Evolutionary conservation across 2,797 vertebrate genomes (phyloP).

Genomic region (Squalus acanthias): DNA sequence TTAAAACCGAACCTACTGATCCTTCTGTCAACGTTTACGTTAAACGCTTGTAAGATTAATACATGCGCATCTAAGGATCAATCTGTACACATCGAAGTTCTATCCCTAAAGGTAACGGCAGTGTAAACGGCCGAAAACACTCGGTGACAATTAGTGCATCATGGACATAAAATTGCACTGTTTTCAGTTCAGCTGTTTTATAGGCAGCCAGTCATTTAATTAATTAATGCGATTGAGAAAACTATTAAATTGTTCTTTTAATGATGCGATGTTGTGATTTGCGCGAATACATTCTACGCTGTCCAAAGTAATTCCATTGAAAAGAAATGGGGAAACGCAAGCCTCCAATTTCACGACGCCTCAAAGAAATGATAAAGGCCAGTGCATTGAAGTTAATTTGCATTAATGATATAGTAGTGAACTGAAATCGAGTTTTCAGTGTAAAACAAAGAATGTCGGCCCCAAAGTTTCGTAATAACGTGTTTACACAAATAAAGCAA

Average conservation of each 20-base stretch:
- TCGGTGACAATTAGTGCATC: background rate
- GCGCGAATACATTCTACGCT: background rate
- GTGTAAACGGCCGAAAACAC: background rate
- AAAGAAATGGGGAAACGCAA: background rate
- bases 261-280: background rate
- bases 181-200: background rate
- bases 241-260: background rate
- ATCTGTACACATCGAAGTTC: background rate
- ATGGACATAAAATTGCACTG: background rate
- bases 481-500: background rate
- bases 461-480: background rate
- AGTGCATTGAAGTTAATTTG: background rate
- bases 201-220: background rate
- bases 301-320: background rate
- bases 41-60: background rate
- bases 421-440: background rate
- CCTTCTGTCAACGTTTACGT: too few relatives aligned
- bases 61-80: too few relatives aligned
- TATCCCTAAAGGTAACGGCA: background rate
- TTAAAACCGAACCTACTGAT: background rate
- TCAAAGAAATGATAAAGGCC: background rate
- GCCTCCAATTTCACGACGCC: background rate
- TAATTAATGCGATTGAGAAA: background rate
- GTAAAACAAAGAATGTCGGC: background rate
- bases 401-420: background rate